Conservation (phyloP, 2,797 vertebrate genomes). For the Ambastaia sidthimunki region DNA sequence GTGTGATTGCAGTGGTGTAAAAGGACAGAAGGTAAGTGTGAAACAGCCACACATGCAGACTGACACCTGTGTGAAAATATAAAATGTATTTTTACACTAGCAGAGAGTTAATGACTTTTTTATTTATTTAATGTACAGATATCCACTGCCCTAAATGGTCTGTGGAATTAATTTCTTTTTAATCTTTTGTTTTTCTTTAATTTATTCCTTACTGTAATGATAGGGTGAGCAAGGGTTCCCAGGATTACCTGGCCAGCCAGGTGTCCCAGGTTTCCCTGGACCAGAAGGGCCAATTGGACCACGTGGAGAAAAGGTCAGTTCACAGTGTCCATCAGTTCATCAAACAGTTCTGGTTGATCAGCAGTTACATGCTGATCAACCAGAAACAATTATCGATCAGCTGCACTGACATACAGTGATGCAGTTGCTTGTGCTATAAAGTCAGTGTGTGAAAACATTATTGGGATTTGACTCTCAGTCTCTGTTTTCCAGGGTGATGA, state of each 20-base stretch:
- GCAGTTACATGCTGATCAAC: no score
- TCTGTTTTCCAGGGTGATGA: constrained; percentile 83
- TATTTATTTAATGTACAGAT: no score
- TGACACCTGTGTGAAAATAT: background rate
- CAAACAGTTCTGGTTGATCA: no score
- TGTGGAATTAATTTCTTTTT: no score
- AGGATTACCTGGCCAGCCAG: constrained; percentile 90
- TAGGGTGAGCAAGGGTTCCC: constrained; percentile 93
- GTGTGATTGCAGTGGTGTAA: constrained; percentile 92
- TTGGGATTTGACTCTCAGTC: background rate
- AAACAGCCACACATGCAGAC: background rate
- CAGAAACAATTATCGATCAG: background rate
- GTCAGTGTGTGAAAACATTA: background rate
- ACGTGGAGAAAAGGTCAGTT: constrained; percentile 87
- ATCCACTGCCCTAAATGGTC: no score
- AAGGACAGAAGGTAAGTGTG: constrained; percentile 88
- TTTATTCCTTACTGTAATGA: constrained; percentile 25
- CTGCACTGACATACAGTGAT: no score
- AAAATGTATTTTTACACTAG: background rate
- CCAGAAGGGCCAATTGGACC: constrained; percentile 90
- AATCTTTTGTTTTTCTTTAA: background rate
- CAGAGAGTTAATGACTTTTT: background rate
- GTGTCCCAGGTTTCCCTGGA: constrained; percentile 95
- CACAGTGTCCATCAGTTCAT: background rate
- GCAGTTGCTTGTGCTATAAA: background rate